These are phyloP conservation scores for Oreortyx pictus DNA, from an alignment of 2,797 vertebrate genomes.

Conservation along the genomic window DNA sequence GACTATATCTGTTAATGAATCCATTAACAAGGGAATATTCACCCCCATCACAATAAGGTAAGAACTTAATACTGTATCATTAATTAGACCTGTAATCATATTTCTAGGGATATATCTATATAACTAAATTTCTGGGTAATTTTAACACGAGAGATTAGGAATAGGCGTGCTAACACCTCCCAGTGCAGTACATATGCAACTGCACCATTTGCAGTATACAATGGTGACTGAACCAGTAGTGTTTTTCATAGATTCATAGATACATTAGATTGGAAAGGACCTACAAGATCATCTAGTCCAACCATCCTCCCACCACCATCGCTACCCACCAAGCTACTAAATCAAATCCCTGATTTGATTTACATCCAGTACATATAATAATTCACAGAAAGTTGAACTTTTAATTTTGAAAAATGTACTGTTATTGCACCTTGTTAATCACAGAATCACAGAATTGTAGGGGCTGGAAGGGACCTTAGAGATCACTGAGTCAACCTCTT, in stretches of 20 bases:
- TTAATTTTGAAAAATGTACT: not conserved
- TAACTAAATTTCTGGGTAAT: not conserved
- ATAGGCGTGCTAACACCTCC: not conserved
- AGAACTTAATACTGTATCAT: not conserved
- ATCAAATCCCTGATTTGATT: too few species aligned
- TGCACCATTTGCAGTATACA: not conserved
- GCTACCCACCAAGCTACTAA: too few species aligned
- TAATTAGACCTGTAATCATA: not conserved
- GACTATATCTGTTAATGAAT: slow-evolving; percentile 74
- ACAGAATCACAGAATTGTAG: too few species aligned
- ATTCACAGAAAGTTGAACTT: not conserved
- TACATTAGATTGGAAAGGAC: too few species aligned
- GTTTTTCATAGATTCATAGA: too few species aligned
- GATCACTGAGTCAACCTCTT: too few species aligned
- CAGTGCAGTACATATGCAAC: not conserved
- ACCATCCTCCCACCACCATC: too few species aligned
- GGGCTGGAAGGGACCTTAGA: too few species aligned
- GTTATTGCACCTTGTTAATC: not conserved
- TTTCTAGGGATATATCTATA: not conserved
- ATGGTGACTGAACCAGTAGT: not conserved
- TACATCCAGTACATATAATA: not conserved
- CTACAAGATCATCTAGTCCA: too few species aligned
- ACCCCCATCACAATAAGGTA: slow-evolving; percentile 82
- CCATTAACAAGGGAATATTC: slow-evolving; percentile 78
- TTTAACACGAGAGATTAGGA: not conserved